These are phyloP conservation scores for Poeciliopsis turneri DNA, from an alignment of 2,797 vertebrate genomes.

Conservation along the genomic window DNA sequence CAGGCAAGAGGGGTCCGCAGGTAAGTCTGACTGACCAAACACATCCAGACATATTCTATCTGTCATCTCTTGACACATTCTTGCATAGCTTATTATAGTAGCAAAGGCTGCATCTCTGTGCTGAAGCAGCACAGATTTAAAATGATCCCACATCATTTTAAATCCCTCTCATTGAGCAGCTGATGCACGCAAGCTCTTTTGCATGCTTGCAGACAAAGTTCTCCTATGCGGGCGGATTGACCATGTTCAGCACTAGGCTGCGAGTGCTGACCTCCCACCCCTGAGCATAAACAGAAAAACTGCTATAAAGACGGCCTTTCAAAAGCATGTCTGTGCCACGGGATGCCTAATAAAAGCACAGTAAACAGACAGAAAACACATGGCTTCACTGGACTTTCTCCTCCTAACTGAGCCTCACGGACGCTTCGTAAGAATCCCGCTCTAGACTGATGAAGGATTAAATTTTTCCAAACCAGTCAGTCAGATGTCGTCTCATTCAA, in stretches of 20 bases:
- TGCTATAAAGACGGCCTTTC: constrained; percentile 79
- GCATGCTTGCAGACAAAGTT: constrained; percentile 48
- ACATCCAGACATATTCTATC: constrained; percentile 17
- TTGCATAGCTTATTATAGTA: constrained; percentile 36
- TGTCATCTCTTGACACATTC: neutral
- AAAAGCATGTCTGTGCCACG: constrained; percentile 78
- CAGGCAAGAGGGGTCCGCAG: constrained; percentile 90
- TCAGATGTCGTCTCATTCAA: constrained; percentile 44
- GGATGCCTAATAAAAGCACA: constrained; percentile 81
- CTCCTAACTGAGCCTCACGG: constrained; percentile 47
- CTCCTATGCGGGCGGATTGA: constrained; percentile 67
- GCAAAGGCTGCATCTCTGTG: constrained; percentile 30
- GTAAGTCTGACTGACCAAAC: constrained; percentile 79
- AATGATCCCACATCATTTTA: constrained; percentile 37
- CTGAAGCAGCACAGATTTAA: constrained; percentile 12
- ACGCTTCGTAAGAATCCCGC: constrained; percentile 64
- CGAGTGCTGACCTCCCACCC: constrained; percentile 76
- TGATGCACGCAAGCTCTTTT: constrained; percentile 44
- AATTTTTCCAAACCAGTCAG: constrained; percentile 50
- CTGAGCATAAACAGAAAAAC: constrained; percentile 80
- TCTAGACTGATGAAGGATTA: constrained; percentile 53
- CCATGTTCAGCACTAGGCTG: constrained; percentile 74
- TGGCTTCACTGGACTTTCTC: constrained; percentile 70
- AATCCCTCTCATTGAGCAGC: constrained; percentile 43
- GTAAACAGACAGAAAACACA: constrained; percentile 80